Evolutionary conservation across 2,888 invertebrate genomes (phyloP).

Genomic region (Spilarctia lutea): DNA sequence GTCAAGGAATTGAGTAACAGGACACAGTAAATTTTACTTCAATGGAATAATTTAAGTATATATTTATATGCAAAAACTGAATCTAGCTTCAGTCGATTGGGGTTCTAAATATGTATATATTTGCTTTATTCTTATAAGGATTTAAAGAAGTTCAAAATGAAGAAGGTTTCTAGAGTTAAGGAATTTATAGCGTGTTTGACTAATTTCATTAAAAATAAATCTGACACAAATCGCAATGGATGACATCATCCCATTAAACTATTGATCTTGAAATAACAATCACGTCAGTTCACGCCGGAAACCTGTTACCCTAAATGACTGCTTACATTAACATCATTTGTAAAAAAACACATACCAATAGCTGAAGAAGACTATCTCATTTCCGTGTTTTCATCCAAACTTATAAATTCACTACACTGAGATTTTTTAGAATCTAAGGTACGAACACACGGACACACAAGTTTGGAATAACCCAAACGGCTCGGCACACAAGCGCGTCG

Average conservation of each 20-base stretch:
- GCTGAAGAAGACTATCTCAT: conserved; percentile 76
- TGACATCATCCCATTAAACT: conserved; percentile 70
- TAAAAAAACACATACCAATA: conserved; percentile 65
- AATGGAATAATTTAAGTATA: neutral
- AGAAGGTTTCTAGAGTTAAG: neutral
- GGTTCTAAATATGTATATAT: neutral
- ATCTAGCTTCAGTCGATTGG: neutral
- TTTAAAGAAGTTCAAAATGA: neutral
- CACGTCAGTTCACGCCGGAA: conserved; percentile 57
- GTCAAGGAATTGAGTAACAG: conserved; percentile 28
- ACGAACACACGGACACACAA: conserved; percentile 61
- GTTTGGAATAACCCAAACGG: conserved; percentile 42
- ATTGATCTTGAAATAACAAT: conserved; percentile 66
- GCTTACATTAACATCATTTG: conserved; percentile 37
- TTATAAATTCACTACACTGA: conserved; percentile 65
- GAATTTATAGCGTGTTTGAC: neutral
- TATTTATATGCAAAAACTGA: neutral
- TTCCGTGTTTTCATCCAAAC: conserved; percentile 67
- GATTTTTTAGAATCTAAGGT: conserved; percentile 51
- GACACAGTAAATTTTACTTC: conserved; percentile 11
- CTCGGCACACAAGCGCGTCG: conserved; percentile 71
- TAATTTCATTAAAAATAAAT: neutral
- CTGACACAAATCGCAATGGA: conserved; percentile 46
- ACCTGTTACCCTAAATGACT: conserved; percentile 46
- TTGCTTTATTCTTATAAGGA: neutral